phyloP scores from a whole-genome alignment of 2,888 invertebrate species.

The Caenorhabditis zanzibari region DNA sequence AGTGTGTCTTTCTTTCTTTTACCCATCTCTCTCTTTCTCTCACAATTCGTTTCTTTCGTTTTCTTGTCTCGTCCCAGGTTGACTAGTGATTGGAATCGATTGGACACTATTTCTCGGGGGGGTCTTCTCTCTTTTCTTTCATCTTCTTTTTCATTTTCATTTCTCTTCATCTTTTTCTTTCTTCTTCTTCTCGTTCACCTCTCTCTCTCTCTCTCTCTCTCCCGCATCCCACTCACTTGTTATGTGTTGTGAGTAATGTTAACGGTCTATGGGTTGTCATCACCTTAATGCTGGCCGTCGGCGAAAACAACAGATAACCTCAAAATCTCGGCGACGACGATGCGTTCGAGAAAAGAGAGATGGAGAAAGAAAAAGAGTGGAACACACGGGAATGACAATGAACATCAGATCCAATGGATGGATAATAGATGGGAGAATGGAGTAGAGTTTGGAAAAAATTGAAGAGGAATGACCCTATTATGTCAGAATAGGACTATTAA shows the following conservation, averaged over 20 bases:
- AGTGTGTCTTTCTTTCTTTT: constrained; percentile 46
- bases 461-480: no score
- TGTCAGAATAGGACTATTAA: no score
- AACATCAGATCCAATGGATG: background rate
- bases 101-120: constrained; percentile 45
- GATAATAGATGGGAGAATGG: background rate
- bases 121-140: constrained; percentile 14
- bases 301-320: constrained; percentile 62
- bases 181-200: background rate
- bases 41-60: constrained; percentile 51
- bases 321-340: constrained; percentile 37
- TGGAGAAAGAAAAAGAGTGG: constrained; percentile 20
- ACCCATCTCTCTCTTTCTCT: constrained; percentile 21
- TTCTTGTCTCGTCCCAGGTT: constrained; percentile 55
- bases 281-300: constrained; percentile 52
- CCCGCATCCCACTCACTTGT: constrained; percentile 30
- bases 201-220: constrained; percentile 9
- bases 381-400: constrained; percentile 11
- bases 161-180: constrained; percentile 8
- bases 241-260: constrained; percentile 62
- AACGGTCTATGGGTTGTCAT: constrained; percentile 62
- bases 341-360: constrained; percentile 16
- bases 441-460: background rate
- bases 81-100: constrained; percentile 66
- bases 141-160: constrained; percentile 12